Evolutionary conservation across 2,113 vertebrate species (phyloP), one percentile per base, ranked within the genome.

Genomic region (Actenoides hombroni): DNA sequence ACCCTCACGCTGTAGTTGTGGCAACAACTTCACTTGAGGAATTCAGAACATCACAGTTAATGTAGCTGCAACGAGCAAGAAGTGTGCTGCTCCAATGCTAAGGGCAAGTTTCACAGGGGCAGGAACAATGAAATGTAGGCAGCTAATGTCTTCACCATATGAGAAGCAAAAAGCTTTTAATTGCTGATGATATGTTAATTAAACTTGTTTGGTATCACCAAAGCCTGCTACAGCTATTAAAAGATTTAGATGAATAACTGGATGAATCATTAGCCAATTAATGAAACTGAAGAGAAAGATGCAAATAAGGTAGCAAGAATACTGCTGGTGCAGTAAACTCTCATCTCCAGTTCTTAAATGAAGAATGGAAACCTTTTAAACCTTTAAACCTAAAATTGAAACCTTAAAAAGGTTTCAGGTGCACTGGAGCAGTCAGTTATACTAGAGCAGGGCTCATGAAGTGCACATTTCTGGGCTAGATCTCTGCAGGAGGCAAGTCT

Each of bases 231-330:
- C 40, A 91, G 78, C 70, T 87, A 87, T 95, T 95, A 96, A 73
- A 89, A 89, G 49, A 90, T 83, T 85, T 3, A 4, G 59, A 91
- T 88, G 75, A 95, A 44, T 93, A 94, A 94, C 71, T 81, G 54
- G 56, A 95, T 96, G 90, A 96, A 90, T 95, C 82, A 92, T 93
- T 94, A 95, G 48, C 68, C 51, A 94, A 95, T 83, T 95, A 95
- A 94, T 93, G 90, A 94, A 88, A 90, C 83, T 70, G 54, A 96
- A 94, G 63, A 59, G 37, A 90, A 93, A 90, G 68, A 94, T 83
- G 75, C 54, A 95, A 96, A 94, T 94, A 85, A 92, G 59, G 82
- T 26, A 94, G 31, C 37, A 28, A 90, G 57, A 95, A 91, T 35
- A 92, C 11, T 24, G 42, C 80, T 59, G 40, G 75, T 26, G 59